Conservation (phyloP, 2,113 vertebrate species). For the Choloepus hoffmanni region DNA sequence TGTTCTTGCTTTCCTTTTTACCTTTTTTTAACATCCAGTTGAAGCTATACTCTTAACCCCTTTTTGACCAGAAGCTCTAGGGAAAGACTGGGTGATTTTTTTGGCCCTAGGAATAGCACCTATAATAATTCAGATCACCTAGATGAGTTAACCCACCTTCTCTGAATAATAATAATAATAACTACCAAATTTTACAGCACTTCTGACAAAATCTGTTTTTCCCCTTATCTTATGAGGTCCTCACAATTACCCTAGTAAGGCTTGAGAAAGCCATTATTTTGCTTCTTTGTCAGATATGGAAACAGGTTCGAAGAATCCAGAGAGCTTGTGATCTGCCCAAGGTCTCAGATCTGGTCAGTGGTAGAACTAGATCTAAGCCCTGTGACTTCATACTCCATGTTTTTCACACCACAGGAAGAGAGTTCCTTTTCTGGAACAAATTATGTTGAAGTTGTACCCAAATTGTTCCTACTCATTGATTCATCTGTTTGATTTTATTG, state of each 20-base stretch:
- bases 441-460: neutral
- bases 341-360: neutral
- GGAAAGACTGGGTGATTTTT: neutral
- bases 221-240: neutral
- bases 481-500: neutral
- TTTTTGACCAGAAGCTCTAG: conserved; percentile 1
- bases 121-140: neutral
- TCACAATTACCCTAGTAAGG: neutral
- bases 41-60: neutral
- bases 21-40: neutral
- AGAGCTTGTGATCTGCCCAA: neutral
- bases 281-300: neutral
- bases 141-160: neutral
- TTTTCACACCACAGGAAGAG: neutral
- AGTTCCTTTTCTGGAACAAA: conserved; percentile 8
- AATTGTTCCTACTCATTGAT: neutral
- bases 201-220: neutral
- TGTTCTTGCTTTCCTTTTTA: neutral
- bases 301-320: conserved; percentile 22
- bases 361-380: neutral
- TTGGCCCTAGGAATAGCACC: neutral
- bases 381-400: neutral
- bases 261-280: neutral
- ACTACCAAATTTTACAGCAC: neutral
- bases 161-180: neutral